Conservation (phyloP, 1,140 invertebrate species). For the Neodiprion pinetum region DNA sequence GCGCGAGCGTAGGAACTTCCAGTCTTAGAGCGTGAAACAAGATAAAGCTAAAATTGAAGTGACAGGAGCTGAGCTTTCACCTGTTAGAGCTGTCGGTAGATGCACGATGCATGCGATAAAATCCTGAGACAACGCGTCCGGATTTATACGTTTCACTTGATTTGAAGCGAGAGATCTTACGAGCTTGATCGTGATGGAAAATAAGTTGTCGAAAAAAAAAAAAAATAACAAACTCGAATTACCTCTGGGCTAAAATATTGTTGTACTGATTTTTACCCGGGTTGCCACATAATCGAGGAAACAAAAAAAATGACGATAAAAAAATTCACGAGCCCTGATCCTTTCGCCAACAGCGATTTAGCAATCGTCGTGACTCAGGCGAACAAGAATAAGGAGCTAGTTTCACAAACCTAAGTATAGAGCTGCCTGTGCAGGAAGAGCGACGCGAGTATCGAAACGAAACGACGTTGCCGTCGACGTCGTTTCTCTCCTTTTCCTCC, state of each 20-base stretch:
- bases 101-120: too few species aligned
- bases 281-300: too few species aligned
- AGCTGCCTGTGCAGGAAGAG: neutral
- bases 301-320: neutral
- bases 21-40: neutral
- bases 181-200: neutral
- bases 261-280: too few species aligned
- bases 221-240: neutral
- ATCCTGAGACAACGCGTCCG: neutral
- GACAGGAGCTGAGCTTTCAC: neutral
- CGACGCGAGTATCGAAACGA: conserved; percentile 5
- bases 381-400: neutral
- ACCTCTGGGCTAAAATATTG: too few species aligned
- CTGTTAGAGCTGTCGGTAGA: neutral
- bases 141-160: neutral
- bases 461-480: neutral
- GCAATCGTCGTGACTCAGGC: conserved; percentile 5
- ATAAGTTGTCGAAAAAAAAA: neutral
- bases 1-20: neutral
- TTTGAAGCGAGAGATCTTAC: neutral
- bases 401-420: neutral
- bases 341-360: neutral
- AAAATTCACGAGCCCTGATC: neutral
- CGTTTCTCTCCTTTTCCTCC: neutral
- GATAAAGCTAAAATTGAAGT: neutral